Evolutionary conservation across 2,888 invertebrate species (phyloP), one percentile per base, ranked within the genome.

Genomic region (Eupithecia abbreviata): DNA sequence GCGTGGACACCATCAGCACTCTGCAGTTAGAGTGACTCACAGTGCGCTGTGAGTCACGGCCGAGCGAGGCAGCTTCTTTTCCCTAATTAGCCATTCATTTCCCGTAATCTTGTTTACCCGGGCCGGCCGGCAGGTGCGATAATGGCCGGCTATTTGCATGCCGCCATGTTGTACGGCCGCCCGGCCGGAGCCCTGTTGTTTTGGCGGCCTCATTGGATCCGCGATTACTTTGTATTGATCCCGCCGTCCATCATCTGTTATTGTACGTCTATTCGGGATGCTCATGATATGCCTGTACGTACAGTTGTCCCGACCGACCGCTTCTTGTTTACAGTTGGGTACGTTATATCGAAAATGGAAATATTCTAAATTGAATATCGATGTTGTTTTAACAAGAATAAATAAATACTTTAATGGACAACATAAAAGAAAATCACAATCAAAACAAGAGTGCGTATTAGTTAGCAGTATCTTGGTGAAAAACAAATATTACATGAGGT

Each of bases 211-310:
- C 94, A 95, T 94, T 94, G 94, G 94, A 93, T 94, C 93, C 91
- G 93, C 94, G 94, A 95, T 94, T 94, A 94, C 94, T 93, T 93
- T 92, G 93, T 94, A 95, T 95, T 93, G 94, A 94, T 95, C 93
- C 92, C 89, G 89, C 87, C 91, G 93, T 93, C 93, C 93, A 93
- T 94, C 94, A 94, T 93, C 93, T 92, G 92, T 90, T 67, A 91
- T 93, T 93, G 9, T 68, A 68, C 68, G 18, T 41, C 10, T 65
- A 41, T 65, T 65, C 2, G 65, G 65, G 65, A 67, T 13, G 62
- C 30, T 41, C 62, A 30, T 18, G 62, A 58, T 58, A 41, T 65
- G 65, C 65, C 18, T 65, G 30, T 65, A 12, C 13, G 30, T 65
- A 12, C 13, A 41, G 13, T 30, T 65, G 41, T 58, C 18, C 18